Evolutionary conservation across 2,888 invertebrate genomes (phyloP), one percentile per base, ranked within the genome.

Genomic region (Pantelozetes paolii): DNA sequence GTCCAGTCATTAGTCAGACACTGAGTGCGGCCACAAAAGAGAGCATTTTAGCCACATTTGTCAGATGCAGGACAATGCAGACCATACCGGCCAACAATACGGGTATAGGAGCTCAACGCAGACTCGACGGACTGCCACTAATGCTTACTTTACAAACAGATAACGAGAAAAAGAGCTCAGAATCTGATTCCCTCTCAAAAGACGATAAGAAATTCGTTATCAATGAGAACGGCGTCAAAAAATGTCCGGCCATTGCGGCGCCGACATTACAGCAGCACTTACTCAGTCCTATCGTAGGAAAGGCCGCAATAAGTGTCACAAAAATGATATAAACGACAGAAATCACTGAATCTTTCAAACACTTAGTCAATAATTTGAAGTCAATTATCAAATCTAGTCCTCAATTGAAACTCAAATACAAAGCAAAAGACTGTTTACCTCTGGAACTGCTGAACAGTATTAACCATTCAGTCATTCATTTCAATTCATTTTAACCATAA

Each of bases 211-310:
- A 36, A 36, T 9, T n/a, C 26, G 6, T 45, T n/a, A 64, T 30
- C 13, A 62, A 42, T 42, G 15, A 20, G 1, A 23, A 18, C 36
- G 57, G n/a, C 15, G 45, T 42, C n/a, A 59, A 20, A 36, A 67
- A 67, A 64, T 71, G 73, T 36, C 74, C 74, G 15, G 67, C 64
- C 8, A 64, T 75, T n/a, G 57, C 71, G 23, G 75, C 75, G 45
- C 75, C 75, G 6, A 75, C 75, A 42, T 28, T 75, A 8, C 75
- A 75, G 28, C 75, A 75, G 64, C 75, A 75, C 30, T 42, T 75
- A 40, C 72, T 75, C 42, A 75, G 72, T 73, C 75, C 75, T 36
- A 64, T 75, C 5, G 57, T 75, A 18, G 64, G 71, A 48, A 50
- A 50, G 48, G 15, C 71, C 9, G n/a, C 64, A 9, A 64, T 64